phyloP scores from a whole-genome alignment of 2,113 vertebrate species.

The Scomber colias region DNA sequence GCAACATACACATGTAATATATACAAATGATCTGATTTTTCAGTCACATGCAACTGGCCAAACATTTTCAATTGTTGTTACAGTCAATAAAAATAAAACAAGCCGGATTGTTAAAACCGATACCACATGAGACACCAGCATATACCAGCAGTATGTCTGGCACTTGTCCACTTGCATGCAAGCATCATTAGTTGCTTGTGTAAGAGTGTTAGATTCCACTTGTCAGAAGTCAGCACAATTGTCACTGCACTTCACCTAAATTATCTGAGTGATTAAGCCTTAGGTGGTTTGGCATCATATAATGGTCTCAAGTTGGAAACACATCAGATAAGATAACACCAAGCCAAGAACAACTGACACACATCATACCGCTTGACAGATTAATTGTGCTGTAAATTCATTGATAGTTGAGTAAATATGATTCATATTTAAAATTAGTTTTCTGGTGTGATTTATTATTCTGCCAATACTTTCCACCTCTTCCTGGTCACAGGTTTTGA shows the following conservation, averaged over 20 bases:
- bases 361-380: too few relatives aligned
- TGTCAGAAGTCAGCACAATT: not conserved
- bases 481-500: too few relatives aligned
- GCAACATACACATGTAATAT: not conserved
- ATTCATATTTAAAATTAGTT: too few relatives aligned
- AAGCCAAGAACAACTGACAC: too few relatives aligned
- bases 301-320: too few relatives aligned
- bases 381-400: too few relatives aligned
- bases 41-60: not conserved
- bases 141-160: not conserved
- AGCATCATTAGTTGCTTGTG: not conserved
- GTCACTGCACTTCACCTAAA: not conserved
- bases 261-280: not conserved
- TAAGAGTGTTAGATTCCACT: not conserved
- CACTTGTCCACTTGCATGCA: not conserved
- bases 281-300: too few relatives aligned
- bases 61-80: not conserved
- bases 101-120: not conserved
- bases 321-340: too few relatives aligned
- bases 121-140: constrained; percentile 6
- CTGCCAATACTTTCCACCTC: too few relatives aligned
- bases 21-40: constrained; percentile 2
- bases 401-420: too few relatives aligned
- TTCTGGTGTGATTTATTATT: too few relatives aligned
- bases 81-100: constrained; percentile 1